These are phyloP conservation scores for Tupiocoris notatus DNA, from an alignment of 2,888 invertebrate species.

Conservation along the genomic window DNA sequence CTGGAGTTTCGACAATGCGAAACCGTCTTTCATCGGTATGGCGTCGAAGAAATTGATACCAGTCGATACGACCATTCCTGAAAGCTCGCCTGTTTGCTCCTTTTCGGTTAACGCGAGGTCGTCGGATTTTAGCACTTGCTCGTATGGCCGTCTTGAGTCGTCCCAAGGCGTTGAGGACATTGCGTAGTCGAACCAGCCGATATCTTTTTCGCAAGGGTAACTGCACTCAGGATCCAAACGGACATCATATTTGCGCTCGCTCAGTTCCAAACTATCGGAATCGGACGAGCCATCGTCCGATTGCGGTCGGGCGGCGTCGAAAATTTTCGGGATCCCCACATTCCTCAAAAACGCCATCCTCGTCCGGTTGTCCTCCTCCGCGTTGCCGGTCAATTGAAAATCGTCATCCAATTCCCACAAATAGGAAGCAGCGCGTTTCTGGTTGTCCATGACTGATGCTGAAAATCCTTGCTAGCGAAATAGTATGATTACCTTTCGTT, in stretches of 20 bases:
- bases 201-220: constrained; percentile 29
- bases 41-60: constrained; percentile 59
- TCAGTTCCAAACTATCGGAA: not conserved
- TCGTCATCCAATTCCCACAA: constrained; percentile 6
- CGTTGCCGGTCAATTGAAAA: not conserved
- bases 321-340: constrained; percentile 17
- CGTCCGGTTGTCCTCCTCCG: not conserved
- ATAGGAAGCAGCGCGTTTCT: not conserved
- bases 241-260: constrained; percentile 9
- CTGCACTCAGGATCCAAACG: constrained; percentile 14
- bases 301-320: not conserved
- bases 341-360: not conserved
- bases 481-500: no score
- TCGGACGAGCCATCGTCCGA: constrained; percentile 21
- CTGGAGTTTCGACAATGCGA: constrained; percentile 60
- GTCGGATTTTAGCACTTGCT: constrained; percentile 1
- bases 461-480: no score
- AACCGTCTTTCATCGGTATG: constrained; percentile 59
- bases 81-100: constrained; percentile 55
- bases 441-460: not conserved
- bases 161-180: constrained; percentile 18
- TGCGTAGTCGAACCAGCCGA: constrained; percentile 33
- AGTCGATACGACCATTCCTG: constrained; percentile 58
- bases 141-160: constrained; percentile 14
- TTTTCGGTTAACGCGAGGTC: constrained; percentile 26